These are phyloP conservation scores for Protomyctophum bolini DNA, from an alignment of 2,113 vertebrate species.

Conservation along the genomic window DNA sequence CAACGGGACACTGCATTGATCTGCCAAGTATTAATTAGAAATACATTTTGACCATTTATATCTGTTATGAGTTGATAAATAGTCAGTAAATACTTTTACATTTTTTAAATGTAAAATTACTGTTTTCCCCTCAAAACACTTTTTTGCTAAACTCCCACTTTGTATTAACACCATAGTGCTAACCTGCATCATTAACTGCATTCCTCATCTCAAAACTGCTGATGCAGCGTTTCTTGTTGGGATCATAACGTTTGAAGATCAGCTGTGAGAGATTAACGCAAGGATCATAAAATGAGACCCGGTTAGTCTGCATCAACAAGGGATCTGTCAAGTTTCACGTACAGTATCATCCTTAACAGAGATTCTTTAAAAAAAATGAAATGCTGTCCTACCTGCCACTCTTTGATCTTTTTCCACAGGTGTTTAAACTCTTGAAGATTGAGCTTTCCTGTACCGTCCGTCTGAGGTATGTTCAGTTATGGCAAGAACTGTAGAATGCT, in stretches of 20 bases:
- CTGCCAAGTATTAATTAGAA: no score
- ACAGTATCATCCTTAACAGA: no score
- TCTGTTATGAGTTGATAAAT: no score
- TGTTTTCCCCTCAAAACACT: no score
- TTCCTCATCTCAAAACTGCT: slow-evolving; percentile 98
- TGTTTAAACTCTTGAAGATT: slow-evolving; percentile 95
- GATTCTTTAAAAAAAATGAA: neutral
- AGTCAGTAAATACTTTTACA: neutral
- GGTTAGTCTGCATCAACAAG: neutral
- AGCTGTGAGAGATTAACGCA: slow-evolving; percentile 72
- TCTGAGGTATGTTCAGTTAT: slow-evolving; percentile 77
- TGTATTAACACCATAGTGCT: neutral
- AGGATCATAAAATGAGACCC: neutral
- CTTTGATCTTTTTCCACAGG: slow-evolving; percentile 96
- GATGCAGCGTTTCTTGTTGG: slow-evolving; percentile 85
- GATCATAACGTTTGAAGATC: slow-evolving; percentile 88
- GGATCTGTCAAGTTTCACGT: no score
- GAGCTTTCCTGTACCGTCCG: slow-evolving; percentile 92
- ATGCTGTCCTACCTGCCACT: slow-evolving; percentile 87
- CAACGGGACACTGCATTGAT: no score
- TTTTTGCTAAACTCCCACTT: no score
- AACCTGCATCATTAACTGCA: slow-evolving; percentile 92
- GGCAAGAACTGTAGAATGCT: slow-evolving; percentile 11
- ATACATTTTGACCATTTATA: no score
- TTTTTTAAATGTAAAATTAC: neutral